phyloP scores from a whole-genome alignment of 2,113 vertebrate genomes.

The Halichoerus grypus region DNA sequence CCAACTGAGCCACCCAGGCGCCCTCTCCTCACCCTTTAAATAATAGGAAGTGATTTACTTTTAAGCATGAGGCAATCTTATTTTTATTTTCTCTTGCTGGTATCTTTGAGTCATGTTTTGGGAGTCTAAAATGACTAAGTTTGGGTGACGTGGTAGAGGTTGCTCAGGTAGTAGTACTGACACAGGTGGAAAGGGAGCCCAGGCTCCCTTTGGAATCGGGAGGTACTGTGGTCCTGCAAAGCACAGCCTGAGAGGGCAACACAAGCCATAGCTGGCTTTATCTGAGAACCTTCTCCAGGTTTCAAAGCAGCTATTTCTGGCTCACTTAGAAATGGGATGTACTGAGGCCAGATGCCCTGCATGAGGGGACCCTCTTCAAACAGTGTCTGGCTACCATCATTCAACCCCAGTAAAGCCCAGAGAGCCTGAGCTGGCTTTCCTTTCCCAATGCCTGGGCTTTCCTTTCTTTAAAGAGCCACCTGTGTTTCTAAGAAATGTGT shows the following conservation, averaged over 20 bases:
- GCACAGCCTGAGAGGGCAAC: background rate
- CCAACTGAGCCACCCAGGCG: no score
- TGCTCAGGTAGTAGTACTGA: background rate
- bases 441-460: background rate
- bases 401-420: constrained; percentile 76
- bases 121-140: background rate
- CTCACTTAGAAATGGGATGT: constrained; percentile 60
- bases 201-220: no score
- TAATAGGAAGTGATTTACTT: background rate
- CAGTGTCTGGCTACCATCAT: constrained; percentile 80
- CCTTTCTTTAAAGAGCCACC: constrained; percentile 66
- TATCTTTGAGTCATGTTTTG: background rate
- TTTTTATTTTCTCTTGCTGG: background rate
- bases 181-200: background rate
- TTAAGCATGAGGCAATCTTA: background rate
- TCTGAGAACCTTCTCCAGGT: constrained; percentile 77
- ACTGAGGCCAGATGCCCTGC: constrained; percentile 78
- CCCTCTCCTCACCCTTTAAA: background rate
- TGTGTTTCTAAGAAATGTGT: constrained; percentile 60
- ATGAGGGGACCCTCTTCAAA: constrained; percentile 78
- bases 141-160: background rate
- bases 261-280: constrained; percentile 58
- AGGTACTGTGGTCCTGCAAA: background rate
- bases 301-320: constrained; percentile 81
- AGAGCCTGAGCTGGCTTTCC: background rate